Evolutionary conservation across 1,140 invertebrate species (phyloP).

Genomic region (Pantala flavescens): DNA sequence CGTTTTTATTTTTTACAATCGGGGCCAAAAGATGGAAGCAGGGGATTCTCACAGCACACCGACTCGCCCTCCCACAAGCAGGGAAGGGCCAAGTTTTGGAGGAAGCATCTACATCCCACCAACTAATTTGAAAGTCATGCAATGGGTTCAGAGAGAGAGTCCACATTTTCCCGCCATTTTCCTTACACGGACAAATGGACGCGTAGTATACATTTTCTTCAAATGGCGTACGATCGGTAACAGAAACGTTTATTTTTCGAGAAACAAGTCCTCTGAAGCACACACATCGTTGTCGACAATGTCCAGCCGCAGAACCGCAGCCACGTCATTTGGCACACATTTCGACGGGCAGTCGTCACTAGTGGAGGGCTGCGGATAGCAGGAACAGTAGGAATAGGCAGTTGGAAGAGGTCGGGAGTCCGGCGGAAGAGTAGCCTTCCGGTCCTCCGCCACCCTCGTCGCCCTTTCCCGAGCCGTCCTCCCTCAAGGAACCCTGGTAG

Average conservation of each 20-base stretch:
- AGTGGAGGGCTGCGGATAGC: neutral
- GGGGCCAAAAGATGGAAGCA: too few species aligned
- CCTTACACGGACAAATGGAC: neutral
- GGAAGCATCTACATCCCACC: too few species aligned
- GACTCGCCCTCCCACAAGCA: neutral
- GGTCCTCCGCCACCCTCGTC: slow-evolving; percentile 1
- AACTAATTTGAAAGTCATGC: too few species aligned
- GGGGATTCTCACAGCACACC: too few species aligned
- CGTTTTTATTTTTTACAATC: too few species aligned
- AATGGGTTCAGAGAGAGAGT: too few species aligned
- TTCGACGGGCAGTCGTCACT: neutral
- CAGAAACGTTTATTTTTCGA: neutral
- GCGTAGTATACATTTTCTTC: neutral
- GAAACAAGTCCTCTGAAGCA: neutral
- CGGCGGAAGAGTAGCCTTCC: neutral
- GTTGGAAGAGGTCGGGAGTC: neutral
- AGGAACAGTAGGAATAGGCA: neutral
- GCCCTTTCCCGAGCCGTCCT: neutral
- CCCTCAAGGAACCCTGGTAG: slow-evolving; percentile 15
- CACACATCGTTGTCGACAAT: neutral
- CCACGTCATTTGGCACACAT: neutral
- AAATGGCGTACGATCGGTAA: neutral
- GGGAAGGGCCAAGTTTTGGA: neutral
- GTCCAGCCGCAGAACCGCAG: too few species aligned
- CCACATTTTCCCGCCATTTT: neutral